These are phyloP conservation scores for Leptarthrus brevirostris DNA, from an alignment of 2,888 invertebrate species.

Conservation along the genomic window DNA sequence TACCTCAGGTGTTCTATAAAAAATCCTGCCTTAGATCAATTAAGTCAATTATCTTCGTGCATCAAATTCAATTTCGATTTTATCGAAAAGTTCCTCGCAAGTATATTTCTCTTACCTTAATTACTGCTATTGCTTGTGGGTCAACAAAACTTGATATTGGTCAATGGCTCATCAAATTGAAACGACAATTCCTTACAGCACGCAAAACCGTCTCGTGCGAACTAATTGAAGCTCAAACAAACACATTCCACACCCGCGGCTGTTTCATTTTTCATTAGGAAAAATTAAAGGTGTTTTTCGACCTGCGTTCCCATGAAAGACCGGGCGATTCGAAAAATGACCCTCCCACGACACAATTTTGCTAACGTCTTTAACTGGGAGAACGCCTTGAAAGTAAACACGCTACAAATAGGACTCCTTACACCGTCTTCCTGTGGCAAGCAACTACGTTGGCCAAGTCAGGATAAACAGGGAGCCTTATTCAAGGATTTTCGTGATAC, in stretches of 20 bases:
- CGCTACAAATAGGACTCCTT: background rate
- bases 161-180: constrained; percentile 40
- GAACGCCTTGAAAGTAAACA: constrained; percentile 39
- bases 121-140: background rate
- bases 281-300: constrained; percentile 8
- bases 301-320: background rate
- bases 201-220: constrained; percentile 29
- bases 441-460: too few relatives aligned
- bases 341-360: constrained; percentile 22
- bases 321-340: constrained; percentile 19
- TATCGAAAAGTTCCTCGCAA: background rate
- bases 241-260: constrained; percentile 26
- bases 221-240: constrained; percentile 44
- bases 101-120: background rate
- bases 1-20: too few relatives aligned
- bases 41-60: background rate
- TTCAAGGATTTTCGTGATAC: constrained; percentile 33
- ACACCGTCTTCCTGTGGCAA: background rate
- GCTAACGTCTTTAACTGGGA: background rate
- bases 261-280: background rate
- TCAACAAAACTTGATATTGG: constrained; percentile 32
- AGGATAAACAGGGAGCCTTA: too few relatives aligned
- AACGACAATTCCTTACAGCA: constrained; percentile 28
- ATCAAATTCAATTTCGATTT: background rate
- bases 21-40: too few relatives aligned